phyloP scores from a whole-genome alignment of 2,113 vertebrate species.

The Craseonycteris thonglongyai region DNA sequence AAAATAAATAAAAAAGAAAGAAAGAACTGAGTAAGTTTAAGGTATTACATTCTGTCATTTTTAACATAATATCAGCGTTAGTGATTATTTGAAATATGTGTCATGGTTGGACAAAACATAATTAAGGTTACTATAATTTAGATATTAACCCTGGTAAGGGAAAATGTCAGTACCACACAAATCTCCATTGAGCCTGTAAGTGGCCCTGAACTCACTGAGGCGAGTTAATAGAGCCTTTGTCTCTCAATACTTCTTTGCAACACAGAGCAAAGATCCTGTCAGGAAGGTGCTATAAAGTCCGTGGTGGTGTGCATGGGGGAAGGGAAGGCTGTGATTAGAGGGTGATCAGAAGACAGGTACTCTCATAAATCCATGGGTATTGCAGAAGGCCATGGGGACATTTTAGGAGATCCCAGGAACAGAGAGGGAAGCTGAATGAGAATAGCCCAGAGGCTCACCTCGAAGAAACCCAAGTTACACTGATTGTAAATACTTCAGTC shows the following conservation, averaged over 20 bases:
- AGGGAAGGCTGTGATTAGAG: not conserved
- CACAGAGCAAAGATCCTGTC: not conserved
- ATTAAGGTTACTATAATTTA: not conserved
- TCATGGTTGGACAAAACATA: not conserved
- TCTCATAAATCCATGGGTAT: not conserved
- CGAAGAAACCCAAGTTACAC: not conserved
- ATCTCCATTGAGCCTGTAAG: not conserved
- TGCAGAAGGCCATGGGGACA: not conserved
- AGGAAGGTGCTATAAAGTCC: not conserved
- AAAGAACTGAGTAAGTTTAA: not conserved
- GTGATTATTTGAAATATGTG: not conserved
- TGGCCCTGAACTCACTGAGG: not conserved
- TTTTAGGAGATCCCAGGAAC: not conserved
- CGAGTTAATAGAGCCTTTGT: not conserved
- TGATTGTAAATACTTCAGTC: not conserved
- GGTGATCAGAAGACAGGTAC: not conserved
- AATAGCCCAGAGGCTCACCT: not conserved
- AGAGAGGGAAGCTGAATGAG: not conserved
- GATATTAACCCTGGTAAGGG: not conserved
- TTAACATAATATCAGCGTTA: not conserved
- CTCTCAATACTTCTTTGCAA: not conserved
- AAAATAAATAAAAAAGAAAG: no score
- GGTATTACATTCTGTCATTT: not conserved
- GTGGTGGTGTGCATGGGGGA: not conserved
- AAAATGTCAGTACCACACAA: not conserved